phyloP scores from a whole-genome alignment of 2,113 vertebrate genomes.

The Tachysurus fulvidraco region DNA sequence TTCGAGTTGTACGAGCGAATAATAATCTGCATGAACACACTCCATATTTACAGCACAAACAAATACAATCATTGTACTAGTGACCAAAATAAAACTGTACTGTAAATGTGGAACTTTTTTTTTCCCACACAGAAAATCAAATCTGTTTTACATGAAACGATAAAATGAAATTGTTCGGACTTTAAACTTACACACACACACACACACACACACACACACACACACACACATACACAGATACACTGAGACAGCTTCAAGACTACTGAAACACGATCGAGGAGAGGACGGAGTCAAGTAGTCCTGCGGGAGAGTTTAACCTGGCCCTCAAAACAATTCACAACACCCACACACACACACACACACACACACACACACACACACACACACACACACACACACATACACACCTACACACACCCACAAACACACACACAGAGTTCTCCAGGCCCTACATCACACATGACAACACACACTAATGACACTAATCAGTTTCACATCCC shows the following conservation, averaged over 20 bases:
- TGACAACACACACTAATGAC: slow-evolving; percentile 7
- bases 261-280: background rate
- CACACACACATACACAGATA: slow-evolving; percentile 30
- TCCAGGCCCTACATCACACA: slow-evolving; percentile 39
- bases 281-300: slow-evolving; percentile 21
- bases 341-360: slow-evolving; percentile 12
- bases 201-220: slow-evolving; percentile 26
- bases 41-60: background rate
- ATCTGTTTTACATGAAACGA: background rate
- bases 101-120: background rate
- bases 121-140: background rate
- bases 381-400: slow-evolving; percentile 35
- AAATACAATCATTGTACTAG: background rate
- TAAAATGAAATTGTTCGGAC: background rate
- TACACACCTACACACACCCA: slow-evolving; percentile 24
- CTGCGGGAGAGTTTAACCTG: slow-evolving; percentile 33
- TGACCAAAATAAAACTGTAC: background rate
- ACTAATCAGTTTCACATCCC: background rate
- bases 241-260: slow-evolving; percentile 12
- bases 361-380: slow-evolving; percentile 37
- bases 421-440: background rate
- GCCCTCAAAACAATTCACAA: slow-evolving; percentile 35
- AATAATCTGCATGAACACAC: background rate
- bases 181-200: background rate
- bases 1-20: background rate